A percentile compares a stretch with the other conserved stretches of the same genome.
Evolutionary conservation across 2,113 vertebrate species (phyloP).

Genomic region (Taxidea taxus): DNA sequence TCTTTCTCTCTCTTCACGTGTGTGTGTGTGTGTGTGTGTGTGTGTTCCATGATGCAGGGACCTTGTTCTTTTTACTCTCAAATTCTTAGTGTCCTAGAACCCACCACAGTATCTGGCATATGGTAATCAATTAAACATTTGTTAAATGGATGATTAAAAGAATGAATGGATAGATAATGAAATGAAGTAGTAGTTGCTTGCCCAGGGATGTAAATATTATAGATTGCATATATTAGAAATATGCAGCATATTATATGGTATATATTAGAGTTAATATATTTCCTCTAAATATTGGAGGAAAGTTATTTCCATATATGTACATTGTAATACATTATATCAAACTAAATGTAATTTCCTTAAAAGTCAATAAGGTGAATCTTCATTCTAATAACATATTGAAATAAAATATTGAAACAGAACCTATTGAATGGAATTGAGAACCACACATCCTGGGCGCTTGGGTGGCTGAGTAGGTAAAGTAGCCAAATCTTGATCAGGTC

Average conservation of each 20-base stretch:
- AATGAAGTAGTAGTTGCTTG: background rate
- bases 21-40: background rate
- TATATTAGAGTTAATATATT: background rate
- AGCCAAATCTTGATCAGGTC: background rate
- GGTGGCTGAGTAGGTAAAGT: background rate
- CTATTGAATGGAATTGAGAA: background rate
- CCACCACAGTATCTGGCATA: background rate
- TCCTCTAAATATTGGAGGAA: background rate
- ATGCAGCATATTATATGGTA: background rate
- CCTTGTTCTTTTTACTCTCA: background rate
- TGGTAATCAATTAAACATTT: background rate
- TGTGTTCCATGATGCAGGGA: background rate
- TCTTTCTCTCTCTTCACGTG: background rate
- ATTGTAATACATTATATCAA: constrained; percentile 6
- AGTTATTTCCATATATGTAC: background rate
- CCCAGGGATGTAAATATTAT: background rate
- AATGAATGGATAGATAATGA: background rate
- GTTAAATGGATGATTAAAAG: background rate
- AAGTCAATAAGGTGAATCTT: background rate
- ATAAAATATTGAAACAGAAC: background rate
- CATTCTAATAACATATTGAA: background rate
- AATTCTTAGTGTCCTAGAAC: background rate
- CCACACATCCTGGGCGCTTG: background rate
- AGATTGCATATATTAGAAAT: background rate
- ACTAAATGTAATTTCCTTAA: background rate